Percentiles rank a stretch among this genome's conserved stretches.
Conservation (phyloP, 2,888 invertebrate genomes). For the Liopterus haemorrhoidalis region DNA sequence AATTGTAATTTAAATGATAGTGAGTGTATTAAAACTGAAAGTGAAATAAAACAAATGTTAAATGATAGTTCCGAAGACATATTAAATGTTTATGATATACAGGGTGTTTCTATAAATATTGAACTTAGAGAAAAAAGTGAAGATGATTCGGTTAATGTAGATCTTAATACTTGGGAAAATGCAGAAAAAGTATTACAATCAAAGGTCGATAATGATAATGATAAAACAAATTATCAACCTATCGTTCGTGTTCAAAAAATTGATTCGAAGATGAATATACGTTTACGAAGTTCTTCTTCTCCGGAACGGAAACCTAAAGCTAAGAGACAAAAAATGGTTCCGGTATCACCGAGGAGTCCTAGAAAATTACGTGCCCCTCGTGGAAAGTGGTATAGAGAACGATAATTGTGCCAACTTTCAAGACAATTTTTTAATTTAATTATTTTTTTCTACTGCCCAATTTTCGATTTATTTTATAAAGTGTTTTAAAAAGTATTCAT, state of each 20-base stretch:
- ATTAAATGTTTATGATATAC: conserved; percentile 11
- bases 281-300: conserved; percentile 33
- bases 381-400: conserved; percentile 45
- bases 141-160: conserved; percentile 33
- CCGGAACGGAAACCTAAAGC: conserved; percentile 32
- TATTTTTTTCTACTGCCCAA: no score
- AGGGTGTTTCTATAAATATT: conserved; percentile 16
- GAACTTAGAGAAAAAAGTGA: conserved; percentile 11
- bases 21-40: no score
- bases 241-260: conserved; percentile 62
- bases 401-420: conserved; percentile 34
- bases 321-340: conserved; percentile 29
- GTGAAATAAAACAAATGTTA: background rate
- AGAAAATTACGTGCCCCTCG: conserved; percentile 42
- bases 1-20: no score
- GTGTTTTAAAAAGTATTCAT: no score
- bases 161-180: conserved; percentile 37
- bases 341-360: conserved; percentile 43
- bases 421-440: conserved; percentile 1
- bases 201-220: conserved; percentile 38
- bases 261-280: conserved; percentile 40
- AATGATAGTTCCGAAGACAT: background rate
- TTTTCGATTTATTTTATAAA: no score
- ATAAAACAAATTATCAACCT: conserved; percentile 54
- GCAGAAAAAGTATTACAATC: conserved; percentile 39